Evolutionary conservation across 2,797 vertebrate species (phyloP), one percentile per base, ranked within the genome.

Genomic region (Todus mexicanus): DNA sequence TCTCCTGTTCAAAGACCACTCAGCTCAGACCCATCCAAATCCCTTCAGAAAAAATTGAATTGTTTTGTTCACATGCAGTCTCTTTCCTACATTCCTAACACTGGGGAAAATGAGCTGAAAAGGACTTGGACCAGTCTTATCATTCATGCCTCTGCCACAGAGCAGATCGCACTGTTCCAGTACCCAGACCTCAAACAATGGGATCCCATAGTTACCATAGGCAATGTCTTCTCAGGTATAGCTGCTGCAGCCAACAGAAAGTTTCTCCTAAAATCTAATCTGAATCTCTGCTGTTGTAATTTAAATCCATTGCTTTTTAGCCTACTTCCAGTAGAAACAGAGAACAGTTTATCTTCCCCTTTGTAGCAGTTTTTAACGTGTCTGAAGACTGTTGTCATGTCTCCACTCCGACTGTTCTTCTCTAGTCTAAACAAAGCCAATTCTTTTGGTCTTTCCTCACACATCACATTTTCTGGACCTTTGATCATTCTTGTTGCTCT

Each of bases 401-500:
- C 95, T 95, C 91, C 61, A 37, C 70, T 86, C 85, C 88, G 89
- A 94, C 83, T 80, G 79, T 92, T 96, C 69, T 82, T 91, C 83
- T 86, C 82, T 91, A 96, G 95, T 90, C 96, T 96, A 96, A 96
- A 96, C 95, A 96, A 96, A 96, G 23, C 47, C 91, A 92, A 42
- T 94, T 94, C 89, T 96, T 96, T 94, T 84, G 76, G 89, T 93
- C 91, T 96, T 95, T 93, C 79, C 83, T 96, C 94, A 96, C 91
- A 88, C 47, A 96, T 91, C 91, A 94, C 85, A 94, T 96, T 94
- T 96, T 93, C 95, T 95, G 76, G 87, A 89, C 59, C 92, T 96
- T 96, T 93, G 95, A 96, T 96, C 95, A 92, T 94, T 94, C 51
- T 38, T 45, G 7, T 70, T 87, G 75, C 87, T 96, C 89, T 94